A percentile compares a stretch with the other conserved stretches of the same genome.
These are phyloP conservation scores for Ariopsis seemanni DNA, from an alignment of 2,113 vertebrate species.

Conservation along the genomic window DNA sequence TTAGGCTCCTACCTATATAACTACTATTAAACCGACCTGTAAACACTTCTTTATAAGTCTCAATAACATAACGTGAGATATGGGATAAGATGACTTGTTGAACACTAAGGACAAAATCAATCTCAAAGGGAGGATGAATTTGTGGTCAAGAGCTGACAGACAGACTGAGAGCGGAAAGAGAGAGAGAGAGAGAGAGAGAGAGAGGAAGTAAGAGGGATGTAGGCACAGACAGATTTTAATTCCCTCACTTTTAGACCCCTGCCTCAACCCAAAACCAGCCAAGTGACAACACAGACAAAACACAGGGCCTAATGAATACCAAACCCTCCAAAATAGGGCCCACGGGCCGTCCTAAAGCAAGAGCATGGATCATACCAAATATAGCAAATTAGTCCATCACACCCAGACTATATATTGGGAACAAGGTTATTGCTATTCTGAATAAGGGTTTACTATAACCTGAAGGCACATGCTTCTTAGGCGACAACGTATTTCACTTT, in stretches of 20 bases:
- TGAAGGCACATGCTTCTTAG: neutral
- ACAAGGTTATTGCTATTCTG: neutral
- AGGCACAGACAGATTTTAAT: constrained; percentile 49
- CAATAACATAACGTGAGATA: neutral
- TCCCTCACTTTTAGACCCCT: constrained; percentile 48
- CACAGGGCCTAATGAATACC: constrained; percentile 59
- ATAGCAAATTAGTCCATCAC: constrained; percentile 49
- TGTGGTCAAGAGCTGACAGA: constrained; percentile 48
- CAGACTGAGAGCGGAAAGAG: neutral
- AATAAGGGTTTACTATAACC: neutral
- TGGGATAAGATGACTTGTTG: neutral
- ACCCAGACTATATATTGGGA: constrained; percentile 6
- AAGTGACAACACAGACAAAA: constrained; percentile 63
- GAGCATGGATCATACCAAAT: constrained; percentile 54
- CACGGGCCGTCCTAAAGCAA: constrained; percentile 45
- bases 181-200: neutral
- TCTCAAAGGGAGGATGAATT: constrained; percentile 33
- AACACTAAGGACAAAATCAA: constrained; percentile 20
- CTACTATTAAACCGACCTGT: neutral
- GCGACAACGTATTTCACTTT: neutral
- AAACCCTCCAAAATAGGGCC: constrained; percentile 51
- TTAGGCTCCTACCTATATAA: neutral
- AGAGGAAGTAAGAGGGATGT: constrained; percentile 35
- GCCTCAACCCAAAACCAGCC: constrained; percentile 53
- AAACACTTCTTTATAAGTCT: neutral